Evolutionary conservation across 2,888 invertebrate species (phyloP).

Genomic region (Psylliodes chrysocephalus): DNA sequence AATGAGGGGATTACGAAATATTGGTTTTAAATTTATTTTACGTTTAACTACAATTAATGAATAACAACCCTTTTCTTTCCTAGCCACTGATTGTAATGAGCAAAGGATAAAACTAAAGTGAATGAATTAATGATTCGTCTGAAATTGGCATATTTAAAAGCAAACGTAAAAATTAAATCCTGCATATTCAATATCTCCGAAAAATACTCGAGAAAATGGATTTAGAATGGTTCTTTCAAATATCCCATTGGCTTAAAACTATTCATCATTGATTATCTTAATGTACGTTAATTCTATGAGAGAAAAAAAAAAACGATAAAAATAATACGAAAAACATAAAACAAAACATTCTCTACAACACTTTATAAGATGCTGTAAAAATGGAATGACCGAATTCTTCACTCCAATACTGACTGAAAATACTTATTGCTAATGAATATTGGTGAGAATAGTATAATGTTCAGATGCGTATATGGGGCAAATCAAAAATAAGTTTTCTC

Average conservation of each 20-base stretch:
- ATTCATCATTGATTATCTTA: conserved; percentile 23
- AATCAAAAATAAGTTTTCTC: conserved; percentile 29
- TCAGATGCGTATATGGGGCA: conserved; percentile 41
- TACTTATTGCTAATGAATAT: conserved; percentile 68
- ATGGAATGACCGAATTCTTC: conserved; percentile 63
- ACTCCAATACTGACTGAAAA: conserved; percentile 67
- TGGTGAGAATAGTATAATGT: conserved; percentile 55
- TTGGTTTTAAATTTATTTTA: no score
- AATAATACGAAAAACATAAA: conserved; percentile 56
- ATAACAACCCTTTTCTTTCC: no score
- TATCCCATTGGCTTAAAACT: conserved; percentile 15
- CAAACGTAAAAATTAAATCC: no score
- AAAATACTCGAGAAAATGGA: no score
- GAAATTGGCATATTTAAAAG: no score
- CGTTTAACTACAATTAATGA: no score
- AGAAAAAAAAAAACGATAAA: conserved; percentile 43
- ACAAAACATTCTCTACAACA: conserved; percentile 40
- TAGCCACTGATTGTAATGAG: no score
- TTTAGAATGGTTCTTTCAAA: neutral
- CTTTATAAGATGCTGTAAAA: conserved; percentile 43
- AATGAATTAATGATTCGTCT: no score
- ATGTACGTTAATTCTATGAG: conserved; percentile 45
- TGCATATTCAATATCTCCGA: no score
- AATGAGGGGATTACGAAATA: no score
- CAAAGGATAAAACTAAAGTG: no score